Evolutionary conservation across 92 coral and sea anemone species (phyloP).

Genomic region (Phymanthus crucifer): DNA sequence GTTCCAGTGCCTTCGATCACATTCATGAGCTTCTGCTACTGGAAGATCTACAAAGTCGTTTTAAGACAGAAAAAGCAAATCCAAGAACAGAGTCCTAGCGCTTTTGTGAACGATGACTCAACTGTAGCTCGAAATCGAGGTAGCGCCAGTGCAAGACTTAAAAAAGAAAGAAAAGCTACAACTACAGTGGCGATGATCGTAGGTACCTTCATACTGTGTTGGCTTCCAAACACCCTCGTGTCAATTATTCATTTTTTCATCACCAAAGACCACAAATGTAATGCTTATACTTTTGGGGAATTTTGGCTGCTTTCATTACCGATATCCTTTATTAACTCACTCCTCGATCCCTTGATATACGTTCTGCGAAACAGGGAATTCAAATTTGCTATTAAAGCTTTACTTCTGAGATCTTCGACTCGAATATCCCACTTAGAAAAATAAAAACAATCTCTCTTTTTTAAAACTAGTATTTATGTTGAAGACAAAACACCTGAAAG

Average conservation of each 20-base stretch:
- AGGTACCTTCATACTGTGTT: slow-evolving; percentile 41
- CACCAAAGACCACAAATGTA: slow-evolving; percentile 19
- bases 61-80: slow-evolving; percentile 37
- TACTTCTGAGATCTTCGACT: slow-evolving; percentile 12
- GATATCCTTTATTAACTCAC: slow-evolving; percentile 32
- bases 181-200: slow-evolving; percentile 41
- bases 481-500: background rate
- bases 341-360: slow-evolving; percentile 34
- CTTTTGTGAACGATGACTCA: slow-evolving; percentile 23
- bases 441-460: background rate
- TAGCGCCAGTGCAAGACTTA: background rate
- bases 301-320: slow-evolving; percentile 48
- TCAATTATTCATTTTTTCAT: slow-evolving; percentile 32
- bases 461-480: background rate
- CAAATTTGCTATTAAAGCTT: slow-evolving; percentile 26
- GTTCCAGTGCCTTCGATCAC: slow-evolving; percentile 30
- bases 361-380: slow-evolving; percentile 43
- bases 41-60: slow-evolving; percentile 38
- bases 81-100: slow-evolving; percentile 43
- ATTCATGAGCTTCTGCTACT: slow-evolving; percentile 41
- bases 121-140: background rate
- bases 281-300: slow-evolving; percentile 40
- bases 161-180: slow-evolving; percentile 41
- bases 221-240: slow-evolving; percentile 42
- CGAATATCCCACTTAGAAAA: background rate